These are phyloP conservation scores for Diglossa brunneiventris DNA, from an alignment of 2,113 vertebrate species.

Conservation along the genomic window DNA sequence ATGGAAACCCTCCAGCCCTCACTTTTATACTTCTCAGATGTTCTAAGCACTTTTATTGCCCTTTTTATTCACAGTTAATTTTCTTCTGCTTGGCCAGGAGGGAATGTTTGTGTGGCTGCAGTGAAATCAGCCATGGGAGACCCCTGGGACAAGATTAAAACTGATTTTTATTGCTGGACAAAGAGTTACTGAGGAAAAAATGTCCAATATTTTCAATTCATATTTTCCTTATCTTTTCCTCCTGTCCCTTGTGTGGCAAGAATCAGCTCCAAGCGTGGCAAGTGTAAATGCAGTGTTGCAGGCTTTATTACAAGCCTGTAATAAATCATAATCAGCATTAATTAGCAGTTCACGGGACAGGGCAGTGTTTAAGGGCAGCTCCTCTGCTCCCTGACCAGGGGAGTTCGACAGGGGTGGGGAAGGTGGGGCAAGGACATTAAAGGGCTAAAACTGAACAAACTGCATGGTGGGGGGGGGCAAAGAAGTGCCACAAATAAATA, in stretches of 20 bases:
- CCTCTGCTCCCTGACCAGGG: background rate
- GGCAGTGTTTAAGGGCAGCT: background rate
- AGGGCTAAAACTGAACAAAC: background rate
- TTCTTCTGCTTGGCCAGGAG: background rate
- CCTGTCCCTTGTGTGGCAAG: background rate
- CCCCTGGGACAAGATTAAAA: background rate
- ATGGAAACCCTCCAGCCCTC: background rate
- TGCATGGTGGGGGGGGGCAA: background rate
- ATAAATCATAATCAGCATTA: background rate
- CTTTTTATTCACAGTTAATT: background rate
- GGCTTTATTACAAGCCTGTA: background rate
- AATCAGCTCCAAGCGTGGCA: background rate
- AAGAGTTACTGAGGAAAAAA: background rate
- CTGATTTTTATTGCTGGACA: background rate
- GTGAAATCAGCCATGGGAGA: background rate
- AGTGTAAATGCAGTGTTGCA: background rate
- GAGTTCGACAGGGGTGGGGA: fast-evolving
- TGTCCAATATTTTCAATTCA: background rate
- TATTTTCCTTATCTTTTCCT: background rate
- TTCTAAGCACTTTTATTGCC: background rate
- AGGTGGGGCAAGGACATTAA: background rate
- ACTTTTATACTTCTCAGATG: background rate
- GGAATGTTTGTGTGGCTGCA: background rate
- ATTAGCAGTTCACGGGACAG: background rate
- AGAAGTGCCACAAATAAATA: background rate